These are phyloP conservation scores for Callaeas wilsoni DNA, from an alignment of 2,113 vertebrate genomes.

Conservation along the genomic window DNA sequence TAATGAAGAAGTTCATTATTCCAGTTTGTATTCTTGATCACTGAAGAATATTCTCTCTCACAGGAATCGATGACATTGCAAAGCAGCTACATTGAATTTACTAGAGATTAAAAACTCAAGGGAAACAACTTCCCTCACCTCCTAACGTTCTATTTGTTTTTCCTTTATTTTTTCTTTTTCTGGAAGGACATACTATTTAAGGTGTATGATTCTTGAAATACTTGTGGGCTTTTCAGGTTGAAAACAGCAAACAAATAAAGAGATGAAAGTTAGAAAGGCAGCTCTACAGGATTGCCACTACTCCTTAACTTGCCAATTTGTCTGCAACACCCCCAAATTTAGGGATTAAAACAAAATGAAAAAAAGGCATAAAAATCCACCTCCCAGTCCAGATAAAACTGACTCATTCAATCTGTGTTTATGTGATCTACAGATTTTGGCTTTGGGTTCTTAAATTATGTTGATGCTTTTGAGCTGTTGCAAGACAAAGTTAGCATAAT, in stretches of 20 bases:
- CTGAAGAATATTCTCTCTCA: background rate
- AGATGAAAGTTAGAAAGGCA: background rate
- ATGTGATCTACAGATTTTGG: background rate
- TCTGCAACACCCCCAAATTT: background rate
- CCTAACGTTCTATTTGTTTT: background rate
- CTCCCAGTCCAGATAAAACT: background rate
- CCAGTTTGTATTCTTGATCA: background rate
- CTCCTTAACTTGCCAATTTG: background rate
- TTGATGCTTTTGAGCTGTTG: background rate
- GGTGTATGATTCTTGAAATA: background rate
- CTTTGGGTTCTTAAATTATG: background rate
- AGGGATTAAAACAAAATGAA: background rate
- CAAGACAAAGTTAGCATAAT: background rate
- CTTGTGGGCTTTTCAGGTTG: background rate
- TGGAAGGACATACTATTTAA: background rate
- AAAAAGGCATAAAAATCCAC: background rate
- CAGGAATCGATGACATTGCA: conserved; percentile 7
- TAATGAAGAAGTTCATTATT: conserved; percentile 53
- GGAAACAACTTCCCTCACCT: background rate
- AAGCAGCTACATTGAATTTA: background rate
- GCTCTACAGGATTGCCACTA: background rate
- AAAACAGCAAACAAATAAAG: background rate
- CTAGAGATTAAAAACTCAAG: background rate
- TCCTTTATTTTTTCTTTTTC: background rate
- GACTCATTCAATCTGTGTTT: background rate